Conservation (phyloP, 2,797 vertebrate species). For the Pangasius macronema region DNA sequence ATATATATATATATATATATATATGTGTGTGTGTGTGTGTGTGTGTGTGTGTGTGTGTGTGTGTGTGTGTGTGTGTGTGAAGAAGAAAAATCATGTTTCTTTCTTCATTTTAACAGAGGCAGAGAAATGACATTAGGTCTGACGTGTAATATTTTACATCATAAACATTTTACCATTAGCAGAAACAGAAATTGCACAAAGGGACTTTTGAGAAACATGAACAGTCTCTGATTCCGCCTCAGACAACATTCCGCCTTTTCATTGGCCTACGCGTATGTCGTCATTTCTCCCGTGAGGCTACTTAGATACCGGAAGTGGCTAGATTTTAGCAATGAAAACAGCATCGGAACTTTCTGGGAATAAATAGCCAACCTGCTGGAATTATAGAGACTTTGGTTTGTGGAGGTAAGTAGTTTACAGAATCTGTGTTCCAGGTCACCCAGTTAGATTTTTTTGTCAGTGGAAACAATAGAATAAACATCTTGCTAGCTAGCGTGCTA, state of each 20-base stretch:
- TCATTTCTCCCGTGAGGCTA: neutral
- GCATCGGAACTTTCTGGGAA: neutral
- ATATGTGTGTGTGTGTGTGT: no score
- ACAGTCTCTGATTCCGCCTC: neutral
- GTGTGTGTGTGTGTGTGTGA: no score
- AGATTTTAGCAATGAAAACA: conserved; percentile 27
- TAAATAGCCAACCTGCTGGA: neutral
- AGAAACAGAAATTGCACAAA: neutral
- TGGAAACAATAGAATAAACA: neutral
- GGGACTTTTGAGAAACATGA: neutral
- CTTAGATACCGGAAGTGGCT: conserved; percentile 16
- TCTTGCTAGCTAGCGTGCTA: conserved; percentile 1
- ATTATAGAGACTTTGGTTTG: neutral
- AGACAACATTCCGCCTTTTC: neutral
- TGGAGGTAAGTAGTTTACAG: neutral
- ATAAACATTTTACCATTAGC: neutral
- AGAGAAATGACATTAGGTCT: no score
- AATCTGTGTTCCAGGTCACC: neutral
- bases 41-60: no score
- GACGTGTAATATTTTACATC: neutral
- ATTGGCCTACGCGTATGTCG: neutral
- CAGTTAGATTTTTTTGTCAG: neutral
- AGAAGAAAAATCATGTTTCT: no score
- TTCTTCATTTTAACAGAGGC: no score
- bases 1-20: no score